A percentile compares a stretch with the other conserved stretches of the same genome.
phyloP scores from a whole-genome alignment of 2,113 vertebrate species.

The Aspiorhynchus laticeps region DNA sequence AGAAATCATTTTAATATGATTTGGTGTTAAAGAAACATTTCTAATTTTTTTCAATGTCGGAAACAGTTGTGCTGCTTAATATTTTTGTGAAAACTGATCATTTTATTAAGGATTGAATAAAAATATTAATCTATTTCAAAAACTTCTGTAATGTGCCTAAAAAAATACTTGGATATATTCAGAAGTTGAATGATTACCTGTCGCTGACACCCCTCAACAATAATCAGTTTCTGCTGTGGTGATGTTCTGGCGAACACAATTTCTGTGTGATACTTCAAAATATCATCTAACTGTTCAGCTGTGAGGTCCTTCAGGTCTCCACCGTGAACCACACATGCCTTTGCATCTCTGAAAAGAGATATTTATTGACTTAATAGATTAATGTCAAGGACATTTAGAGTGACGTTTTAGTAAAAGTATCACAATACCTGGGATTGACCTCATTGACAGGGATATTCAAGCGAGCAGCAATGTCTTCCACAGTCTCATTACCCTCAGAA shows the following conservation, averaged over 20 bases:
- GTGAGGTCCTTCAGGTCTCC: conserved; percentile 58
- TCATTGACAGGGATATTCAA: conserved; percentile 59
- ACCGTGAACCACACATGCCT: conserved; percentile 60
- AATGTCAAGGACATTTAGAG: background rate
- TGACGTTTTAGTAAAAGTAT: background rate
- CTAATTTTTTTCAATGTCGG: background rate
- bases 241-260: conserved; percentile 61
- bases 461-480: conserved; percentile 60
- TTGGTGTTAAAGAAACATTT: background rate
- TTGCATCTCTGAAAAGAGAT: conserved; percentile 56
- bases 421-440: conserved; percentile 57
- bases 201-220: conserved; percentile 59
- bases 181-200: conserved; percentile 41
- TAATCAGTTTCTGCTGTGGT: conserved; percentile 61
- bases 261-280: conserved; percentile 59
- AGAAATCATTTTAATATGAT: background rate
- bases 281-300: conserved; percentile 54
- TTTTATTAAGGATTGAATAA: background rate
- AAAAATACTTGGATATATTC: background rate
- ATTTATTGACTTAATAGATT: background rate
- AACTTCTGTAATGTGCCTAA: background rate
- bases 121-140: background rate
- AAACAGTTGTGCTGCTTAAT: background rate
- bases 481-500: conserved; percentile 59
- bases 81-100: background rate